Evolutionary conservation across 2,797 vertebrate genomes (phyloP), one percentile per base, ranked within the genome.

Genomic region (Acropternis orthonyx): DNA sequence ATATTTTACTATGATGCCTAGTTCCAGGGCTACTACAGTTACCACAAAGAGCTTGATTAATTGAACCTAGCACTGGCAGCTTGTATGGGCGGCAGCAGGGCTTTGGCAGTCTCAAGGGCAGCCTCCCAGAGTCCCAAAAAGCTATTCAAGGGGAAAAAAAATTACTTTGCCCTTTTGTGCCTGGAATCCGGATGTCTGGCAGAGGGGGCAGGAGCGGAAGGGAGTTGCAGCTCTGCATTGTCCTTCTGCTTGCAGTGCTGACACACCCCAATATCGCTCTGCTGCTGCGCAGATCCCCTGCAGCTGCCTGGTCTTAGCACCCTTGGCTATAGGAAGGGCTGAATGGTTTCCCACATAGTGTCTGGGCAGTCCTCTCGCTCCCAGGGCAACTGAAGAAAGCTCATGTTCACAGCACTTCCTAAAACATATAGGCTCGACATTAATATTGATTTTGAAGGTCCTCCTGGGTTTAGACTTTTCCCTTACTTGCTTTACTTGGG

Each of bases 141-240:
- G 68, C 71, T 91, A 48, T 92, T 92, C 54, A 65, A 74, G 61
- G n/a, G 26, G 32, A 13, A 54, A 83, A 89, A 86, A 76, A 92
- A 92, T 12, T 13, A 54, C 72, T 97, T 96, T 95, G 96, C 97
- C 92, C 85, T 94, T 96, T 68, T 39, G 88, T 6, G 87, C 88
- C 89, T 96, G 97, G 96, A 97, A 97, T 97, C 95, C 93, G 94
- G 97, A 97, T 96, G 97, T 95, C 80, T 92, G 48, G 95, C 69
- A 91, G 17, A 48, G 82, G 77, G 80, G 96, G 94, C 82, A 87
- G 78, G 93, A 92, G 75, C 32, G 61, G 96, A 96, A 97, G 96
- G 96, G 95, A 92, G 91, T 92, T 81, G 86, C 18, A 81, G 85
- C 48, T 77, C 89, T 72, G 59, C 51, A 91, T 89, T 96, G 93